phyloP scores from a whole-genome alignment of 1,140 invertebrate genomes.

The Rhizoglyphus robini region DNA sequence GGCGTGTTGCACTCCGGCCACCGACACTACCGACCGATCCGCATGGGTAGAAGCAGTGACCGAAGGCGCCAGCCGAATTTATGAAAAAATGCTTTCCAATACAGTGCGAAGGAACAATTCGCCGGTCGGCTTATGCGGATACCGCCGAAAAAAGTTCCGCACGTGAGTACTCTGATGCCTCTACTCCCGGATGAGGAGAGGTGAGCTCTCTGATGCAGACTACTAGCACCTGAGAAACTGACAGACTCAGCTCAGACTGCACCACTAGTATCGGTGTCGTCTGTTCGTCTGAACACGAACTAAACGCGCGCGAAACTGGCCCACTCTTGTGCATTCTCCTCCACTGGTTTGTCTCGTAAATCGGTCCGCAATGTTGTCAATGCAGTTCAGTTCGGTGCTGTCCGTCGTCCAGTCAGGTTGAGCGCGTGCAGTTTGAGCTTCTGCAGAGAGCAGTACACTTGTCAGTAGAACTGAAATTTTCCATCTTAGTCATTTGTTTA shows the following conservation, averaged over 20 bases:
- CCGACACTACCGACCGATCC: too few species aligned
- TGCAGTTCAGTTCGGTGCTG: conserved; percentile 8
- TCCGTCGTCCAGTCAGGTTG: background rate
- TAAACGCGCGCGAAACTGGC: background rate
- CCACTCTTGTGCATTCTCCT: background rate
- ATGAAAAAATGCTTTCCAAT: too few species aligned
- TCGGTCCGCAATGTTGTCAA: background rate
- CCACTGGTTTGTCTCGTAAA: background rate
- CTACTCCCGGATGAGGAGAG: background rate
- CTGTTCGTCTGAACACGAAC: background rate
- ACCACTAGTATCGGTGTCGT: background rate
- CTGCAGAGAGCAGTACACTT: too few species aligned
- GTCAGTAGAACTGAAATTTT: too few species aligned
- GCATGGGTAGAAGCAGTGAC: too few species aligned
- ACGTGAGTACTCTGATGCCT: too few species aligned
- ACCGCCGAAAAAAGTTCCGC: too few species aligned
- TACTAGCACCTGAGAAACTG: background rate
- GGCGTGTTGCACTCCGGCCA: too few species aligned
- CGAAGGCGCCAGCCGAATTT: too few species aligned
- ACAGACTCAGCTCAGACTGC: background rate
- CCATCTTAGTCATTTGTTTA: background rate
- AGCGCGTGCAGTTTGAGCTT: too few species aligned
- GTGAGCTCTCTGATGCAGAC: background rate
- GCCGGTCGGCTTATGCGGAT: too few species aligned
- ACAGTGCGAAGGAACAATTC: too few species aligned